Evolutionary conservation across 2,888 invertebrate genomes (phyloP).

Genomic region (Lymantria dispar): DNA sequence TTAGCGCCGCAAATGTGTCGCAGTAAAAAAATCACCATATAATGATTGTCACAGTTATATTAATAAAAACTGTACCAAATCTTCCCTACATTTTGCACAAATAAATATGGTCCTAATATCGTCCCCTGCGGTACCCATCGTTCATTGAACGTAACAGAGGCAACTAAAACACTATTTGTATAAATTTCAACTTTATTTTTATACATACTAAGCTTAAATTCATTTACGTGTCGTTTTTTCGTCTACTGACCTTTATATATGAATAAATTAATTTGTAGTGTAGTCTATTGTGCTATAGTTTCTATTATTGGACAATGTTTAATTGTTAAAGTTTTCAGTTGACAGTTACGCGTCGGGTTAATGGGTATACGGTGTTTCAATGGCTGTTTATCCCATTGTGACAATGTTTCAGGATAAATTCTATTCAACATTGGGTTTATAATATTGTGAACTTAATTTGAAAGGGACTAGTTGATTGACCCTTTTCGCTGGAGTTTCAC

Average conservation of each 20-base stretch:
- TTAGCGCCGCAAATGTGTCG: slow-evolving; percentile 50
- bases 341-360: slow-evolving; percentile 69
- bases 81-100: neutral
- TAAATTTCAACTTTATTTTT: slow-evolving; percentile 29
- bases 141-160: slow-evolving; percentile 8
- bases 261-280: slow-evolving; percentile 78
- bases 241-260: slow-evolving; percentile 61
- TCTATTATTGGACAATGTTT: slow-evolving; percentile 70
- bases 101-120: slow-evolving; percentile 9
- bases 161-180: slow-evolving; percentile 3
- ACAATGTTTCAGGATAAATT: slow-evolving; percentile 61
- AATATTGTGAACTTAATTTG: slow-evolving; percentile 44
- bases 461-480: slow-evolving; percentile 42
- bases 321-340: slow-evolving; percentile 71
- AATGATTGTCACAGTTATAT: slow-evolving; percentile 43
- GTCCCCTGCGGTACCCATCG: slow-evolving; percentile 10
- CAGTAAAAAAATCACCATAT: slow-evolving; percentile 55
- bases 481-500: slow-evolving; percentile 21
- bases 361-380: slow-evolving; percentile 67
- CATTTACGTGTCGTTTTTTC: slow-evolving; percentile 34
- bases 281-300: slow-evolving; percentile 67
- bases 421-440: slow-evolving; percentile 34
- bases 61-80: slow-evolving; percentile 28
- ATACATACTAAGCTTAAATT: slow-evolving; percentile 28
- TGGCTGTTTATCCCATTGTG: slow-evolving; percentile 66